Conservation (phyloP, 2,113 vertebrate genomes). For the Mandrillus leucophaeus region DNA sequence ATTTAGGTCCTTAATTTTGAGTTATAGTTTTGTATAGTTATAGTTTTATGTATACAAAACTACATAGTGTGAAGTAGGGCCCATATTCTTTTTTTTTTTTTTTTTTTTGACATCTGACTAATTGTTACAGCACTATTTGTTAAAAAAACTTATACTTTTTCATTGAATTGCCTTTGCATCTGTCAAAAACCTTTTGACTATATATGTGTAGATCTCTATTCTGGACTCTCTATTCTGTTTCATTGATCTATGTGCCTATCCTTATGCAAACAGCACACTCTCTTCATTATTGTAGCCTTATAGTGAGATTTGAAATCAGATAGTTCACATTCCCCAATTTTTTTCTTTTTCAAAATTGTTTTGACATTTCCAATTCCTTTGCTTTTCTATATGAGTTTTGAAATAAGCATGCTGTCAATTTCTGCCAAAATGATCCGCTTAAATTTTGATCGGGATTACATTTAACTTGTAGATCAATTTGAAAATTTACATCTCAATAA, state of each 20-base stretch:
- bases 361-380: background rate
- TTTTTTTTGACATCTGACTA: background rate
- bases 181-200: background rate
- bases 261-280: background rate
- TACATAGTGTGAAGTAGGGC: background rate
- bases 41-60: background rate
- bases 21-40: background rate
- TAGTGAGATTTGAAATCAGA: background rate
- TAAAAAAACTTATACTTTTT: background rate
- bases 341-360: background rate
- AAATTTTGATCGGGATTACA: background rate
- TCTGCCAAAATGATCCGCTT: background rate
- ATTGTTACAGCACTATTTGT: background rate
- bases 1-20: background rate
- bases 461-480: background rate
- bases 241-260: background rate
- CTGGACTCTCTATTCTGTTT: background rate
- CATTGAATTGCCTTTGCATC: background rate
- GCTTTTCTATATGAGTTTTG: background rate
- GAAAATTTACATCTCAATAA: background rate
- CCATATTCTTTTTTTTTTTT: background rate
- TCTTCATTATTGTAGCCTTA: no score
- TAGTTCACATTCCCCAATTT: background rate
- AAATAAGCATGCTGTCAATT: background rate
- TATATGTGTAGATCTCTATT: background rate